These are phyloP conservation scores for Bergia puertoricense DNA, from an alignment of 92 coral and sea anemone species.

Conservation along the genomic window DNA sequence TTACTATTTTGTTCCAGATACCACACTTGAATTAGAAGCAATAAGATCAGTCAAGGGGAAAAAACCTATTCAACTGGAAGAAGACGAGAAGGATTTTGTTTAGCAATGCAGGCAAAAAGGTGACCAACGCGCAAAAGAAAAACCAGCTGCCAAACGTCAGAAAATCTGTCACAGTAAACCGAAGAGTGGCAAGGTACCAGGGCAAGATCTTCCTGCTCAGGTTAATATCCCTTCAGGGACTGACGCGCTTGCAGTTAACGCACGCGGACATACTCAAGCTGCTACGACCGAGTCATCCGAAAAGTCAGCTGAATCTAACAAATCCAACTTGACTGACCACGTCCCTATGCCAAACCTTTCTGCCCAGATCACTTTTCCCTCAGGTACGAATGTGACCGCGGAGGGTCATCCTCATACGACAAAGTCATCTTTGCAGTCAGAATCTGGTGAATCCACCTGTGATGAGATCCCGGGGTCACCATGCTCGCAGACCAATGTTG, in stretches of 20 bases:
- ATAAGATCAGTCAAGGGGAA: not conserved
- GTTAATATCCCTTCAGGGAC: not conserved
- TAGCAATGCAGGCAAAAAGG: not conserved
- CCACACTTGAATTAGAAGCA: not conserved
- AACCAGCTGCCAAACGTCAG: not conserved
- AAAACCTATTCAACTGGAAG: slow-evolving; percentile 14
- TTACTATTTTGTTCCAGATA: slow-evolving; percentile 7
- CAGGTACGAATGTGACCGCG: too few species aligned
- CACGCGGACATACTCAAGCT: not conserved
- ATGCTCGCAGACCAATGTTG: slow-evolving; percentile 2
- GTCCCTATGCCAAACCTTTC: not conserved
- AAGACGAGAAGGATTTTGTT: not conserved
- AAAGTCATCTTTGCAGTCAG: not conserved
- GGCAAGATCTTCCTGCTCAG: slow-evolving; percentile 6
- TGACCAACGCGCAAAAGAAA: not conserved
- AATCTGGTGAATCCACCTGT: not conserved
- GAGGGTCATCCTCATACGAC: not conserved
- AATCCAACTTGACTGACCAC: not conserved
- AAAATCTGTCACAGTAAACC: not conserved
- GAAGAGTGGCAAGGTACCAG: slow-evolving; percentile 14
- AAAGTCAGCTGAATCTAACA: not conserved
- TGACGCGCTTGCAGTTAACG: not conserved
- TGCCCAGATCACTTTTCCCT: too few species aligned
- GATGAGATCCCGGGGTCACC: slow-evolving; percentile 1
- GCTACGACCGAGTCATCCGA: not conserved